phyloP scores from a whole-genome alignment of 2,797 vertebrate genomes.

The Tragelaphus eurycerus region DNA sequence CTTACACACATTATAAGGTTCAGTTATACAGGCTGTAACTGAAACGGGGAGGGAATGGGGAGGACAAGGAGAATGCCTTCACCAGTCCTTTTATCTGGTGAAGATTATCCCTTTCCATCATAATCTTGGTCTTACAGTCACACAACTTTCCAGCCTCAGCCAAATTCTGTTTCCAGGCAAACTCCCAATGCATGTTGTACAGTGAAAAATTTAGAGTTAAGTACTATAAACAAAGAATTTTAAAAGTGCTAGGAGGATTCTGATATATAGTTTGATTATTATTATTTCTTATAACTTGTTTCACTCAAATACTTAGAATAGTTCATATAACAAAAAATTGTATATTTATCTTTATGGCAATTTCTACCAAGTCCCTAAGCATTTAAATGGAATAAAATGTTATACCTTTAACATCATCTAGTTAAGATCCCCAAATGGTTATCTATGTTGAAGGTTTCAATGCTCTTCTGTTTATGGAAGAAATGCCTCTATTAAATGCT shows the following conservation, averaged over 20 bases:
- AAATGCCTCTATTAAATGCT: background rate
- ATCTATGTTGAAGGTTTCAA: background rate
- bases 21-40: background rate
- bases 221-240: background rate
- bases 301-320: constrained; percentile 27
- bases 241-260: background rate
- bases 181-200: background rate
- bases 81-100: background rate
- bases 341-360: background rate
- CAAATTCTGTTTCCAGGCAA: background rate
- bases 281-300: background rate
- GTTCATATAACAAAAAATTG: constrained; percentile 15
- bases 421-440: constrained; percentile 8
- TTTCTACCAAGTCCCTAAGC: constrained; percentile 9
- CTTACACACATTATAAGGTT: background rate
- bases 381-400: constrained; percentile 3
- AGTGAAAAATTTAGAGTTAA: background rate
- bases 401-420: background rate
- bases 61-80: background rate
- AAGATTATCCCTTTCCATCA: background rate
- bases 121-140: background rate
- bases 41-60: background rate
- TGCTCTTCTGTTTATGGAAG: background rate
- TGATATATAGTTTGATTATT: background rate
- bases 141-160: background rate